Base-by-base conservation (phyloP, 2,113 vertebrate genomes). In the Alethe castanea region DNA sequence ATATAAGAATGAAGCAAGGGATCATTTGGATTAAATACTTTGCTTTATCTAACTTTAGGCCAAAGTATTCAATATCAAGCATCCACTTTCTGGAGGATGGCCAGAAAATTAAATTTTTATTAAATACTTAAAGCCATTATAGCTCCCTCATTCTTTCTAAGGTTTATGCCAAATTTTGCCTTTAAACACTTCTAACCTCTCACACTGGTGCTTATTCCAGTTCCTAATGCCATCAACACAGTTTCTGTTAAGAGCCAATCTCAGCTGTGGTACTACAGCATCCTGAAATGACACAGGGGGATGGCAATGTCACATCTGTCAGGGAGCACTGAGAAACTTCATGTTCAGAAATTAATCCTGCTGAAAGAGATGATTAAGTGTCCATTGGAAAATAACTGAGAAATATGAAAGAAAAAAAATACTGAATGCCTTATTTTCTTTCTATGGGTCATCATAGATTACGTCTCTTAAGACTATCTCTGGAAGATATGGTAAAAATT, bases 381-480 rank as follows among this genome's bases (percentile, higher is more conserved):
- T 42, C 35, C 15, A 12, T 16, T 33, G 40, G 29, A 86, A 92
- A 86, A 72, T 38, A 85, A 67, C 3, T 59, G 35, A 71, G 20
- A 81, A 74, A 54, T 60, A 8, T 26, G 14, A 79, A 79, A 59
- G 18, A 5, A 5, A 36, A 81, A 61, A 78, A 73, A 70, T 14
- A 33, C 1, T 19, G 14, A 57, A 36, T 25, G 4, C 0, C 5
- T 48, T 45, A 44, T 50, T 33, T 8, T 52, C 25, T 48, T 31
- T 2, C 28, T 72, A 5, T 11, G 16, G n/a, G 4, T 33, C 70
- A 50, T 40, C 23, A 71, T 4, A 24, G 35, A 5, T 29, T 80
- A n/a, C 59, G 3, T 45, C 44, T 45, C 44, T 45, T 45, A 45
- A 45, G 44, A 45, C 19, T 45, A 45, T 45, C 19, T 20, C 19